Evolutionary conservation across 2,888 invertebrate species (phyloP).

Genomic region (Conistra vaccinii): DNA sequence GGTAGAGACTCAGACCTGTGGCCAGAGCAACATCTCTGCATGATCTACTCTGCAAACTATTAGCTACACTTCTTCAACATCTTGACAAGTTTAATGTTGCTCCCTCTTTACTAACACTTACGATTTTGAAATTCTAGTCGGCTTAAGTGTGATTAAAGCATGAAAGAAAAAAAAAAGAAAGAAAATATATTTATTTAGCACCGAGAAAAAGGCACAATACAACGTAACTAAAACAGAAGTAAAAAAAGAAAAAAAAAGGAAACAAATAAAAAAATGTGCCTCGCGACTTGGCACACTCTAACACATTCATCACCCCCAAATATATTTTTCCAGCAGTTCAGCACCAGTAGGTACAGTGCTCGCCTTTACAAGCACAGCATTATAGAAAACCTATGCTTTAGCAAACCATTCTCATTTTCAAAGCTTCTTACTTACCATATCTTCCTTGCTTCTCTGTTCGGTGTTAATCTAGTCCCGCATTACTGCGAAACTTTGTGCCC

Average conservation of each 20-base stretch:
- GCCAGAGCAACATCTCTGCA: not conserved
- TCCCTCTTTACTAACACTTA: not conserved
- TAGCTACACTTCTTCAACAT: not conserved
- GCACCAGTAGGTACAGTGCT: too few relatives aligned
- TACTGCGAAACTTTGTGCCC: conserved; percentile 40
- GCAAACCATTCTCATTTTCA: not conserved
- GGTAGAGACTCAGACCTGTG: not conserved
- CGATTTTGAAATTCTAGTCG: not conserved
- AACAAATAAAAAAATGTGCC: too few relatives aligned
- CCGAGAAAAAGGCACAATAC: too few relatives aligned
- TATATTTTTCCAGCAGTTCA: not conserved
- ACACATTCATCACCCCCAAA: not conserved
- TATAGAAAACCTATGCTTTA: too few relatives aligned
- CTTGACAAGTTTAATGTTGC: too few relatives aligned
- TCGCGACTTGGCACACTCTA: too few relatives aligned
- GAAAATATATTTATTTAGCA: too few relatives aligned
- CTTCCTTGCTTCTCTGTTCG: not conserved
- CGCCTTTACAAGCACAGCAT: not conserved
- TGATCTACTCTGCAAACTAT: not conserved
- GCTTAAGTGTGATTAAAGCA: too few relatives aligned
- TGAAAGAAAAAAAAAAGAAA: too few relatives aligned
- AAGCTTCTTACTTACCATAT: not conserved
- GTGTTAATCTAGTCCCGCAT: conserved; percentile 25
- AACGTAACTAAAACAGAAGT: too few relatives aligned
- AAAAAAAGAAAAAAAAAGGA: too few relatives aligned